phyloP scores from a whole-genome alignment of 1,140 invertebrate species.

The Maconellicoccus hirsutus region DNA sequence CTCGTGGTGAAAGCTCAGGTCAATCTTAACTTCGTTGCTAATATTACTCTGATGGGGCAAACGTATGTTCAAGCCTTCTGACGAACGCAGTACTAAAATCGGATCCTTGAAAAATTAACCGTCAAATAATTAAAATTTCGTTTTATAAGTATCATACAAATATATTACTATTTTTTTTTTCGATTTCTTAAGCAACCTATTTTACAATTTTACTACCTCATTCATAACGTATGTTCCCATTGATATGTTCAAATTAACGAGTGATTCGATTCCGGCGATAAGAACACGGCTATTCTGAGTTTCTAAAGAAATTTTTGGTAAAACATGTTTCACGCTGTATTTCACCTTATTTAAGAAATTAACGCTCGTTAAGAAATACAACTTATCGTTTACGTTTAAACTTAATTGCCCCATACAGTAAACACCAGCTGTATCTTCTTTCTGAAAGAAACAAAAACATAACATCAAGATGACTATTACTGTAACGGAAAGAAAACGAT shows the following conservation, averaged over 20 bases:
- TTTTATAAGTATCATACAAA: too few species aligned
- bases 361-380: not conserved
- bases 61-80: not conserved
- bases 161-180: too few species aligned
- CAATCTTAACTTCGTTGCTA: not conserved
- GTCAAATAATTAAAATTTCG: too few species aligned
- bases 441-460: not conserved
- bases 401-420: constrained; percentile 2
- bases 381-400: not conserved
- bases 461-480: not conserved
- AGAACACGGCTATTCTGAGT: not conserved
- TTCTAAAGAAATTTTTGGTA: not conserved
- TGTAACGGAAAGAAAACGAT: not conserved
- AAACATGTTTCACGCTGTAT: not conserved
- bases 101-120: not conserved
- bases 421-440: not conserved
- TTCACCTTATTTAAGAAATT: not conserved
- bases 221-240: not conserved
- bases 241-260: not conserved
- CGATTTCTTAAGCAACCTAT: not conserved
- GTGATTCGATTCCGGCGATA: not conserved
- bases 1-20: not conserved
- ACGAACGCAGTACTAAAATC: not conserved
- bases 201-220: not conserved
- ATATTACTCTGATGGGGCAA: not conserved